Conservation (phyloP, 2,888 invertebrate genomes). For the Drosophila aldrichi region DNA sequence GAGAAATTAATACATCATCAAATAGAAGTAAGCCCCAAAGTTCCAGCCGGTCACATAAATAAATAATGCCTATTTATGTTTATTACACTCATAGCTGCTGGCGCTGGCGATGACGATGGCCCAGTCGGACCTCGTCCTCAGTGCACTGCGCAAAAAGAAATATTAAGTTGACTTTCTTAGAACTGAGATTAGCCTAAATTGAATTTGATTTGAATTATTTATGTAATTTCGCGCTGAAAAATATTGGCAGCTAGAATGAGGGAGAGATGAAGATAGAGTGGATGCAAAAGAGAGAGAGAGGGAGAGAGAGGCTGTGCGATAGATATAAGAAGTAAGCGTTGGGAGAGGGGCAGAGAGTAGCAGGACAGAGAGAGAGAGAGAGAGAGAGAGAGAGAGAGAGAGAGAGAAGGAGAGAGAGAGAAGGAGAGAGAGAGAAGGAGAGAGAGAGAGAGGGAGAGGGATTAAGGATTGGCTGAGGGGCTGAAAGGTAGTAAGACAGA, state of each 20-base stretch:
- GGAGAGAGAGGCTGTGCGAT: too few relatives aligned
- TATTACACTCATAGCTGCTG: slow-evolving; percentile 65
- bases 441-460: too few relatives aligned
- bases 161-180: not conserved
- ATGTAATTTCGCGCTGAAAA: not conserved
- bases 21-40: slow-evolving; percentile 63
- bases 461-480: too few relatives aligned
- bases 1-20: slow-evolving; percentile 73
- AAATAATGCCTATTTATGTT: slow-evolving; percentile 80
- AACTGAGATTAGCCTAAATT: not conserved
- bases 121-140: not conserved
- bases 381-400: too few relatives aligned
- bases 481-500: not conserved
- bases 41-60: slow-evolving; percentile 70
- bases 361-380: too few relatives aligned
- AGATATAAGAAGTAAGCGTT: too few relatives aligned
- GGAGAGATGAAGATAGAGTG: not conserved
- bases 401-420: too few relatives aligned
- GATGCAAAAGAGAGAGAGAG: too few relatives aligned
- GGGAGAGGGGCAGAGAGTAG: too few relatives aligned
- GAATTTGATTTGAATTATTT: not conserved
- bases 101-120: slow-evolving; percentile 20
- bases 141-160: slow-evolving; percentile 28
- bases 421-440: not conserved
- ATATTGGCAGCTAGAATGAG: not conserved